These are phyloP conservation scores for Syrmaticus mikado DNA, from an alignment of 2,113 vertebrate genomes.

Conservation along the genomic window DNA sequence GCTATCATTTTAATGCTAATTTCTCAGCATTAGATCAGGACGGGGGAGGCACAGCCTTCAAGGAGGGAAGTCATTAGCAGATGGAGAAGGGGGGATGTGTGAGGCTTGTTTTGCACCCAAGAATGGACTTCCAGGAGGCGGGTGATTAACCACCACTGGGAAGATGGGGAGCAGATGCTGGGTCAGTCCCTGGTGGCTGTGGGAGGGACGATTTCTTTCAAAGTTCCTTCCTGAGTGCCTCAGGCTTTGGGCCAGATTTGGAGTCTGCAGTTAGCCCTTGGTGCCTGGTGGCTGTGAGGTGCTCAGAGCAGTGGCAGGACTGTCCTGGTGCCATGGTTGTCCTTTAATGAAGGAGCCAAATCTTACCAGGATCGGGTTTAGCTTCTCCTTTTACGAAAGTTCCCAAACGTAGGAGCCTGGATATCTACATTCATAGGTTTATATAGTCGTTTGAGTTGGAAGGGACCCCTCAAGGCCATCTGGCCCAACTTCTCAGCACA, in stretches of 20 bases:
- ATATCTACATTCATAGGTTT: rapidly evolving
- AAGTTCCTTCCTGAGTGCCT: background rate
- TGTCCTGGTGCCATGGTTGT: background rate
- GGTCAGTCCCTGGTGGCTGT: background rate
- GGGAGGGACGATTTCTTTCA: background rate
- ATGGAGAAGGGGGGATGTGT: background rate
- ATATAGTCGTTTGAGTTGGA: too few relatives aligned
- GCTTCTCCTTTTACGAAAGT: background rate
- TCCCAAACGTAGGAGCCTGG: background rate
- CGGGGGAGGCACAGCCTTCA: background rate
- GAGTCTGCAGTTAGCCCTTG: background rate
- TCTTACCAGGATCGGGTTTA: background rate
- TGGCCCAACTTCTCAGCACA: too few relatives aligned
- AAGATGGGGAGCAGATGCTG: background rate
- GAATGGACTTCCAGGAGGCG: background rate
- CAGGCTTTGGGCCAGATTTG: background rate
- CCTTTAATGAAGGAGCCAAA: background rate
- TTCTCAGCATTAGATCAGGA: conserved; percentile 37
- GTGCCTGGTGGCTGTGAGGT: background rate
- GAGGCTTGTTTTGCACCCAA: background rate
- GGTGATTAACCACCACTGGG: background rate
- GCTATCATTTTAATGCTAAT: conserved; percentile 72
- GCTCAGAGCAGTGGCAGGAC: background rate
- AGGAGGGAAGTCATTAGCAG: conserved; percentile 33
- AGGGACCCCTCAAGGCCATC: too few relatives aligned